These are phyloP conservation scores for Himalopsyche tibetana DNA, from an alignment of 2,888 invertebrate genomes.

Conservation along the genomic window DNA sequence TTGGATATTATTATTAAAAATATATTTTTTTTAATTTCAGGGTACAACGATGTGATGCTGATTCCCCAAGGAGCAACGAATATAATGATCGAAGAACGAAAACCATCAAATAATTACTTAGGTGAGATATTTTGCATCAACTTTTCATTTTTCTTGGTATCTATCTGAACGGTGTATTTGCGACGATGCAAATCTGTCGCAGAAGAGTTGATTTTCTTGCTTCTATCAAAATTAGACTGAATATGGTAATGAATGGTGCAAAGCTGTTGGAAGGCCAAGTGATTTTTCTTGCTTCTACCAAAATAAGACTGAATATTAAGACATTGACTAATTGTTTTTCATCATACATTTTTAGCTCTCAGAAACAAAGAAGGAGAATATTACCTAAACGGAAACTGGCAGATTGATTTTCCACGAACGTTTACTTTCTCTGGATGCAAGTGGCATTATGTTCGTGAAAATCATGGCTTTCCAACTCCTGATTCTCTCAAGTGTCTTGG, in stretches of 20 bases:
- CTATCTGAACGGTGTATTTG: neutral
- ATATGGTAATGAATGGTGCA: too few species aligned
- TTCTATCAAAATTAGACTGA: too few species aligned
- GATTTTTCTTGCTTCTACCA: too few species aligned
- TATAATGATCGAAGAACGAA: constrained; percentile 86
- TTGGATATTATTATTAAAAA: too few species aligned
- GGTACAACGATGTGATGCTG: constrained; percentile 93
- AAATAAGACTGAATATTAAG: neutral
- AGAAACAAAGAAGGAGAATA: constrained; percentile 89
- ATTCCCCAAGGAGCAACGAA: constrained; percentile 96
- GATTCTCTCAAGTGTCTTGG: constrained; percentile 91
- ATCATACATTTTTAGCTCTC: constrained; percentile 80
- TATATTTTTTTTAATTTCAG: constrained; percentile 73
- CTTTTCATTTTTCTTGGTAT: neutral
- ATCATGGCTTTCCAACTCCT: constrained; percentile 88
- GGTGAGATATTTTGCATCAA: constrained; percentile 75
- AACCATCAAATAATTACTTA: constrained; percentile 92
- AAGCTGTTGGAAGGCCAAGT: too few species aligned
- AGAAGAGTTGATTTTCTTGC: neutral
- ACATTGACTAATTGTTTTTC: neutral
- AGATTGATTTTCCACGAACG: constrained; percentile 92
- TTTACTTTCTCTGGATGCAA: constrained; percentile 88
- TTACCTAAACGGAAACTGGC: constrained; percentile 96
- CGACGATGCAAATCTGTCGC: neutral
- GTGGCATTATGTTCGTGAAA: constrained; percentile 92